Conservation (phyloP, 2,797 vertebrate genomes). For the Threskiornis aethiopicus region DNA sequence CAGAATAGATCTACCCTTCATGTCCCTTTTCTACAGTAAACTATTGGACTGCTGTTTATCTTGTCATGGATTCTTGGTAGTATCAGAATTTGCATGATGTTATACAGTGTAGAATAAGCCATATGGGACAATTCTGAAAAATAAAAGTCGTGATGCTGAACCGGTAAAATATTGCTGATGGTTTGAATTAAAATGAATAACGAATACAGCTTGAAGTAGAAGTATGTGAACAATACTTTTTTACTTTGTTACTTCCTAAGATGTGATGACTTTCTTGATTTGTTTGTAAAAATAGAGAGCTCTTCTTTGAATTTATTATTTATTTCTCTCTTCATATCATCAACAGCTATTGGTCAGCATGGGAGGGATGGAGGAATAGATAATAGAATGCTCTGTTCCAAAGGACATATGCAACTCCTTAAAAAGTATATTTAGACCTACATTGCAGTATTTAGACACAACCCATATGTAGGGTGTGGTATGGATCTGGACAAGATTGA, state of each 20-base stretch:
- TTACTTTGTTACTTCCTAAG: not conserved
- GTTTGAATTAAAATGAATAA: conserved; percentile 18
- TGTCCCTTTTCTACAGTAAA: not conserved
- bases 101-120: not conserved
- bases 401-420: conserved; percentile 28
- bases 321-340: not conserved
- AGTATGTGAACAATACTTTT: not conserved
- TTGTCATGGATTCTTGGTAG: not conserved
- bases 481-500: conserved; percentile 29
- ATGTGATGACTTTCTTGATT: not conserved
- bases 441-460: conserved; percentile 28
- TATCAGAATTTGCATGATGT: not conserved
- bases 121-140: not conserved
- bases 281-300: not conserved
- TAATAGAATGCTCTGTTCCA: not conserved
- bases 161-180: not conserved
- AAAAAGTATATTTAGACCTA: conserved; percentile 15
- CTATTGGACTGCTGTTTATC: not conserved
- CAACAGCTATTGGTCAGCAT: not conserved
- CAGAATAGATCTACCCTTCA: not conserved
- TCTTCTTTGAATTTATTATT: not conserved
- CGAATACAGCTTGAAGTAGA: not conserved
- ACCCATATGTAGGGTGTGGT: conserved; percentile 38
- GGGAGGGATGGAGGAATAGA: not conserved
- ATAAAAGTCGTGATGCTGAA: not conserved